These are phyloP conservation scores for Cebidichthys violaceus DNA, from an alignment of 2,113 vertebrate species.

Conservation along the genomic window DNA sequence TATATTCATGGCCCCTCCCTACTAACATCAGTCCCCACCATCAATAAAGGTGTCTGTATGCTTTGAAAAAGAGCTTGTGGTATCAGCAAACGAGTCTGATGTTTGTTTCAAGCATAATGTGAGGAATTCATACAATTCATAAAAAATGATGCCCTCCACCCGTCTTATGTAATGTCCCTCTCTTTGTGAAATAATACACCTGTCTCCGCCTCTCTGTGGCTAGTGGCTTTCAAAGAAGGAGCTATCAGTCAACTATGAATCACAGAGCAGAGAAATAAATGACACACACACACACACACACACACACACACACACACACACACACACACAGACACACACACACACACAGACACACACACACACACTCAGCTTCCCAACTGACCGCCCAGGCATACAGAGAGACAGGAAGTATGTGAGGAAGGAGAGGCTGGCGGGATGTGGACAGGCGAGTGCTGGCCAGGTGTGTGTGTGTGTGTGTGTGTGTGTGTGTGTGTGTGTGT, in stretches of 20 bases:
- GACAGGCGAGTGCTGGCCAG: slow-evolving; percentile 15
- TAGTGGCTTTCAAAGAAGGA: background rate
- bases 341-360: slow-evolving; percentile 12
- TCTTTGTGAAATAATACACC: background rate
- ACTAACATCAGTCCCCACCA: too few species aligned
- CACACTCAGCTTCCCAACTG: slow-evolving; percentile 43
- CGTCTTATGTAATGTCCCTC: background rate
- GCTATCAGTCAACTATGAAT: slow-evolving; percentile 2
- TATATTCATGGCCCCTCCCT: too few species aligned
- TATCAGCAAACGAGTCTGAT: too few species aligned
- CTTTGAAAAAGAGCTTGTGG: too few species aligned
- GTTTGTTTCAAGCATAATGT: too few species aligned
- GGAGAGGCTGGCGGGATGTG: slow-evolving; percentile 13
- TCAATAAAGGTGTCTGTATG: too few species aligned
- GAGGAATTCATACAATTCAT: too few species aligned
- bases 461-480: slow-evolving; percentile 16
- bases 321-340: slow-evolving; percentile 25
- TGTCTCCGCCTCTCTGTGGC: background rate
- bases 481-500: slow-evolving; percentile 12
- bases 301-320: slow-evolving; percentile 26
- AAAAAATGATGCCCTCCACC: background rate
- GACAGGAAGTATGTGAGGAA: background rate
- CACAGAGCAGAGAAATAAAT: slow-evolving; percentile 9
- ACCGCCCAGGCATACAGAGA: slow-evolving; percentile 14
- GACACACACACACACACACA: slow-evolving; percentile 8